These are phyloP conservation scores for human (Homo sapiens) DNA, from an alignment of 2,113 vertebrate genomes.

Conservation along the genomic window DNA sequence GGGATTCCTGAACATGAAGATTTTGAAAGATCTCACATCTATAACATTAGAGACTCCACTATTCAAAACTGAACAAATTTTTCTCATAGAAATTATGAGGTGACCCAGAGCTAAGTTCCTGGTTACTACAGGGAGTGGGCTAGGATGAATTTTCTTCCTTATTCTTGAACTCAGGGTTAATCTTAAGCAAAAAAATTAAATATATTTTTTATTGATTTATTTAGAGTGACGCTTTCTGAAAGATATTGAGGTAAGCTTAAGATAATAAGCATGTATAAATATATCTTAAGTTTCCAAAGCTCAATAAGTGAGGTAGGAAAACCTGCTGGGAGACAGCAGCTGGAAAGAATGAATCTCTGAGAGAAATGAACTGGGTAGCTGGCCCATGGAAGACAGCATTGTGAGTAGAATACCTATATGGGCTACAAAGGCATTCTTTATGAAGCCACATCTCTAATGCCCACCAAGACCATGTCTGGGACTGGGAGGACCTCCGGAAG, in stretches of 20 bases:
- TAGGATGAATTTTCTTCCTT: neutral
- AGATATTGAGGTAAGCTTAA: neutral
- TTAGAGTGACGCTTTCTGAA: neutral
- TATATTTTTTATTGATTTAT: neutral
- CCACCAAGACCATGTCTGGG: neutral
- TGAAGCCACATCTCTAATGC: neutral
- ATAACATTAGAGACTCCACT: neutral
- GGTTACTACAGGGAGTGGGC: neutral
- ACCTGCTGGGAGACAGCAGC: neutral
- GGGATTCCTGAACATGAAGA: neutral
- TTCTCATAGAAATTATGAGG: neutral
- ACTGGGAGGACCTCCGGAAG: neutral
- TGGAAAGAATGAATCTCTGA: neutral
- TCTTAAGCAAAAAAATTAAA: neutral
- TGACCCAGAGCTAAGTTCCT: neutral
- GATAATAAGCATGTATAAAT: neutral
- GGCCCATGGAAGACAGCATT: accelerated
- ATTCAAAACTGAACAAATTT: neutral
- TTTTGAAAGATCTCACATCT: neutral
- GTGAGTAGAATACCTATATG: neutral
- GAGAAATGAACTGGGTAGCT: neutral
- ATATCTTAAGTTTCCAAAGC: neutral
- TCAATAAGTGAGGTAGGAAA: neutral
- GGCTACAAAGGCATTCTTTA: neutral
- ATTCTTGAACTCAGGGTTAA: neutral